phyloP scores from a whole-genome alignment of 2,797 vertebrate species.

The Phataginus tricuspis region DNA sequence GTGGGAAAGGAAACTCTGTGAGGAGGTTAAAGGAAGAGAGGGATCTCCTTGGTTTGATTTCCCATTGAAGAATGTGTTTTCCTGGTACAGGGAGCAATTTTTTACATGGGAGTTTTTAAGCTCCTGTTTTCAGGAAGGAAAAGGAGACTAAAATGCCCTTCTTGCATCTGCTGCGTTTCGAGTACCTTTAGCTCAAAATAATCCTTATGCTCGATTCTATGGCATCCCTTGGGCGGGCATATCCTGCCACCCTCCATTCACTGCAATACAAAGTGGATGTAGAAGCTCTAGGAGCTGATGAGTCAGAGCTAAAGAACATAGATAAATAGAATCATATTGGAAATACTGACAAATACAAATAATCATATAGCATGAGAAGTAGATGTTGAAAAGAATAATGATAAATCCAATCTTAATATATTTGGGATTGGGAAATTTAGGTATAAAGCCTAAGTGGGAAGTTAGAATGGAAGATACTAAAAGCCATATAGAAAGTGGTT shows the following conservation, averaged over 20 bases:
- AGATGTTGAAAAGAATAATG: neutral
- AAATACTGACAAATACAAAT: neutral
- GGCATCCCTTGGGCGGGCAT: neutral
- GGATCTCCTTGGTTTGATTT: neutral
- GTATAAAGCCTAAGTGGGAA: neutral
- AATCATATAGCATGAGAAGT: neutral
- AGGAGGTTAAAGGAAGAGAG: neutral
- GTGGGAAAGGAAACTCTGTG: neutral
- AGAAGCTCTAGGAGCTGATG: neutral
- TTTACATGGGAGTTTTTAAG: neutral
- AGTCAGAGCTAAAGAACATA: neutral
- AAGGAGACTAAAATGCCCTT: neutral
- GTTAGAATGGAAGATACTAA: neutral
- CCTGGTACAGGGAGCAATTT: neutral
- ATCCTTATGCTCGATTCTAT: neutral
- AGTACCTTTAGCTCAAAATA: neutral
- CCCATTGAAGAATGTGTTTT: neutral
- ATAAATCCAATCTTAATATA: neutral
- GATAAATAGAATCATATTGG: neutral
- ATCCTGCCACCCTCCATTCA: neutral
- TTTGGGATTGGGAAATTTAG: neutral
- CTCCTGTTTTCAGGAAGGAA: neutral
- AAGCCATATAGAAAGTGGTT: neutral
- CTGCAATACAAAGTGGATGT: neutral
- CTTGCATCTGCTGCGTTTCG: neutral